Evolutionary conservation across 2,113 vertebrate genomes (phyloP), one percentile per base, ranked within the genome.

Genomic region (Dipodomys stephensi): DNA sequence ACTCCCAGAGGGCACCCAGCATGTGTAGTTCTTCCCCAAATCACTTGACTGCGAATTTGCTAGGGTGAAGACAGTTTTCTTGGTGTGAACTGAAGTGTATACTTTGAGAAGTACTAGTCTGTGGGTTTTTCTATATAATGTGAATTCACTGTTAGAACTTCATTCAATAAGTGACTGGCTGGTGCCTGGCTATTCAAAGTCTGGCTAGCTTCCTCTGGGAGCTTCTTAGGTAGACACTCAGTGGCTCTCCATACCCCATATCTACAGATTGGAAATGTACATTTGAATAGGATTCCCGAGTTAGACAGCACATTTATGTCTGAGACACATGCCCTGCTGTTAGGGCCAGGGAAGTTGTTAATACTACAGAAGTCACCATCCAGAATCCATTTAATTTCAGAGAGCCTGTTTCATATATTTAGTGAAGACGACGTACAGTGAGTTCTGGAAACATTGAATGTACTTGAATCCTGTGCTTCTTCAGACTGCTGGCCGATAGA

Each of bases 131-230:
- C 82, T 85, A 32, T 74, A 5, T 30, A 25, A 60, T 28, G 23
- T 27, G 84, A 44, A 87, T 87, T 81, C 2, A 32, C 19, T n/a
- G 16, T 69, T 60, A 90, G 76, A 19, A 80, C 67, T 88, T 94
- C n/a, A 49, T 86, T 83, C 67, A 28, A 15, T 44, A 78, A 18
- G 53, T 57, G 53, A 80, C 57, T 44, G 25, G 49, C n/a, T 65
- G 44, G 22, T 39, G 94, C 12, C 44, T 94, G 39, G 67, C 12
- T 67, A 22, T 62, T 83, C 49, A 72, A 82, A 93, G 71, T n/a
- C 32, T 11, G 30, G 4, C 68, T 18, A n/a, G 18, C 35, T 32
- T 88, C 23, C 46, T 30, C 30, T 19, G 62, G 81, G 44, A 32
- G 46, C 1, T 13, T 28, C 35, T 87, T 53, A 35, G 94, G 81